Evolutionary conservation across 92 coral and sea anemone species (phyloP).

Genomic region (Phymanthus crucifer): DNA sequence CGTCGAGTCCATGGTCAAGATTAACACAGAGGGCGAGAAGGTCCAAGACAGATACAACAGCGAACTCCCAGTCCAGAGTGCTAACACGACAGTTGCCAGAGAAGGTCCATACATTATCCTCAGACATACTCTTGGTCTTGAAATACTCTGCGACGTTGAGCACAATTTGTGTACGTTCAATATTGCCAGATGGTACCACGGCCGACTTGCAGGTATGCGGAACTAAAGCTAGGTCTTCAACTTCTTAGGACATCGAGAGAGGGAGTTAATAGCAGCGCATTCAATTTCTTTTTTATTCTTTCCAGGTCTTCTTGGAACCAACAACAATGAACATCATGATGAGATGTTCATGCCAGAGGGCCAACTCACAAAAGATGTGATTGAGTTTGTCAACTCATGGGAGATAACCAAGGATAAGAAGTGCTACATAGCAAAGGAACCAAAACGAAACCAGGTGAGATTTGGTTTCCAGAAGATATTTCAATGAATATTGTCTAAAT

Average conservation of each 20-base stretch:
- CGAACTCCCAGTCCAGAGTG: slow-evolving; percentile 86
- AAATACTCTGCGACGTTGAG: slow-evolving; percentile 84
- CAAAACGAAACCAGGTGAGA: slow-evolving; percentile 30
- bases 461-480: neutral
- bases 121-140: slow-evolving; percentile 78
- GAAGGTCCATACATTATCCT: slow-evolving; percentile 79
- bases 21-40: slow-evolving; percentile 65
- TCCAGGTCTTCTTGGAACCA: slow-evolving; percentile 98
- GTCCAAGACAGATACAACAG: slow-evolving; percentile 56
- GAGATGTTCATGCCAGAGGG: slow-evolving; percentile 66
- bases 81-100: slow-evolving; percentile 74
- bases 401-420: slow-evolving; percentile 67
- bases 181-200: slow-evolving; percentile 93
- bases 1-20: slow-evolving; percentile 86
- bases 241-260: too few relatives aligned
- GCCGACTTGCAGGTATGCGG: slow-evolving; percentile 86
- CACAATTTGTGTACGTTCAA: slow-evolving; percentile 91
- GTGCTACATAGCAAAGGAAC: slow-evolving; percentile 50
- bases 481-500: neutral
- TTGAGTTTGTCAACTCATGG: slow-evolving; percentile 96
- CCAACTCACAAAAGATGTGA: slow-evolving; percentile 55
- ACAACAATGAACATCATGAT: slow-evolving; percentile 91
- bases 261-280: neutral
- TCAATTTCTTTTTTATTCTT: neutral
- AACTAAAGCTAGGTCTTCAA: neutral